Conservation (phyloP, 2,797 vertebrate species). For the Scleropages formosus region DNA sequence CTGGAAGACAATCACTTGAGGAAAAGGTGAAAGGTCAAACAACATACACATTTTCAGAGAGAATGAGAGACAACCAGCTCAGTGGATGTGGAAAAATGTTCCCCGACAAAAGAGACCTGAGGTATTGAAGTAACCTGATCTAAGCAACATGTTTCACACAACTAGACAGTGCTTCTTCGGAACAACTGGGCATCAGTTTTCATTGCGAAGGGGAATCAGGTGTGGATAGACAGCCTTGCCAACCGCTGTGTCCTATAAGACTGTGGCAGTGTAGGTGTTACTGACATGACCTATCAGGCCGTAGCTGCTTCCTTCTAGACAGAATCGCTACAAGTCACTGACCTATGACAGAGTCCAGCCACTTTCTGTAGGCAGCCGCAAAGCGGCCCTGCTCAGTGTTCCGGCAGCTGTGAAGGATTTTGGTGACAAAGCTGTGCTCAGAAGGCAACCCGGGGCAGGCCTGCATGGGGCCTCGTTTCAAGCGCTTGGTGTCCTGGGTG, state of each 20-base stretch:
- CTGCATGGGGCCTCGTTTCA: constrained; percentile 77
- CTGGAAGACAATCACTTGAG: constrained; percentile 29
- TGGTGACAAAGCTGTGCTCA: constrained; percentile 79
- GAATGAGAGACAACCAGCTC: constrained; percentile 12
- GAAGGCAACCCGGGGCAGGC: constrained; percentile 64
- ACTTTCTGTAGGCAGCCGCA: constrained; percentile 86
- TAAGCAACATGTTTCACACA: constrained; percentile 37
- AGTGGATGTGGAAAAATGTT: constrained; percentile 35
- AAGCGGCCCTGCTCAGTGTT: constrained; percentile 83
- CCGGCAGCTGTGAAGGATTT: constrained; percentile 73
- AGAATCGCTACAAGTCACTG: constrained; percentile 58
- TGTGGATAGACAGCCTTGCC: constrained; percentile 39
- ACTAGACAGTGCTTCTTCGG: constrained; percentile 23
- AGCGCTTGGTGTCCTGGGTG: constrained; percentile 83
- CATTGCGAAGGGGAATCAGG: constrained; percentile 56
- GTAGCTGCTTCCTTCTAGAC: background rate
- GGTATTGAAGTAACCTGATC: constrained; percentile 56
- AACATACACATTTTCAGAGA: constrained; percentile 14
- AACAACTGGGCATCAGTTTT: constrained; percentile 57
- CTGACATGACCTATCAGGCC: constrained; percentile 28
- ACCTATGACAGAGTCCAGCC: constrained; percentile 83
- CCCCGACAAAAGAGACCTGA: constrained; percentile 52
- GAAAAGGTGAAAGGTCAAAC: constrained; percentile 15
- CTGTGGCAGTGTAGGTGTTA: constrained; percentile 12
- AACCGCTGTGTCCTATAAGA: constrained; percentile 31